Base-by-base conservation (phyloP, 2,888 invertebrate genomes). In the Campoplex nolae region DNA sequence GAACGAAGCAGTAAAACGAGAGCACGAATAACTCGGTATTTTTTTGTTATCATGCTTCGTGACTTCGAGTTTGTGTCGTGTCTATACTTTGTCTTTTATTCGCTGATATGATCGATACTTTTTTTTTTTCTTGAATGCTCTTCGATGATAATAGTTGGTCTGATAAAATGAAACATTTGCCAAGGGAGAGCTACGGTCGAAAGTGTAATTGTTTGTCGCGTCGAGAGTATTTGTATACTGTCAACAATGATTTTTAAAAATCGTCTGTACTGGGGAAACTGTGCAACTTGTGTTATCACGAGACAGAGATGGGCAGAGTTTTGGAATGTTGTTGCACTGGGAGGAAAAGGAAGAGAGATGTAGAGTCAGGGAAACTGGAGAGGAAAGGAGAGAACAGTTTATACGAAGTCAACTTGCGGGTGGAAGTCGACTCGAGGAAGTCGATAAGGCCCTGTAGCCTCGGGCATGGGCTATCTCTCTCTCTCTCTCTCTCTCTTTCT, bases 341-440 rank as follows among this genome's bases (percentile, higher is more conserved):
- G 9, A 45, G 16, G 16, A 16, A 51, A 16, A 51, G 51, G 16
- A 6, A 51, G 51, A 51, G 11, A 45, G 45, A 45, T 1, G 11
- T 1, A 54, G 35, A 28, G 28, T 9, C 58, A 32, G 2, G 35
- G 45, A 23, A 48, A 58, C 4, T 18, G 71, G 23, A 77, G 71
- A 35, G 67, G 62, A 54, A 76, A 76, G 79, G 83, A 70, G 86
- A 65, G 48, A 71, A 42, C 65, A 67, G 73, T 75, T 81, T 85
- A 48, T 73, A 76, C 28, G 76, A 83, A 77, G 83, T 81, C 76
- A 84, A 81, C 81, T 86, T 70, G 80, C 73, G 76, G 83, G 83
- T 75, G 83, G 80, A 86, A 79, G 86, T 76, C 70, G 68, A 65
- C 80, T 80, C 58, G 51, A 58, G 83, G 67, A 80, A 76, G 84